Evolutionary conservation across 2,888 invertebrate species (phyloP).

Genomic region (Chloroclysta siterata): DNA sequence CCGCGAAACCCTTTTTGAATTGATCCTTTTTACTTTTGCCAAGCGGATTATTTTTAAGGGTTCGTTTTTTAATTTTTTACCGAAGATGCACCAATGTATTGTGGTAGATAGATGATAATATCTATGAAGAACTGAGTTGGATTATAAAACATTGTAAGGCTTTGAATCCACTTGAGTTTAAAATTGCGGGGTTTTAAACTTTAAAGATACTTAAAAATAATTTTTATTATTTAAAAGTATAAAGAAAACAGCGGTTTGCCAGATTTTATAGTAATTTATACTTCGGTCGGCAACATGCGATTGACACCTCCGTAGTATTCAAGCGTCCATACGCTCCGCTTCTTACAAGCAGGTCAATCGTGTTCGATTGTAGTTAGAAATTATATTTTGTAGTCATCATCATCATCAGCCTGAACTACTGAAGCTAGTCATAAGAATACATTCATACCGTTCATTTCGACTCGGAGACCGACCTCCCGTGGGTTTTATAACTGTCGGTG

Average conservation of each 20-base stretch:
- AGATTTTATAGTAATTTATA: not conserved
- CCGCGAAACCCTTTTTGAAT: conserved; percentile 68
- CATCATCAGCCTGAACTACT: no score
- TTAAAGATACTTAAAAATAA: conserved; percentile 19
- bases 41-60: conserved; percentile 79
- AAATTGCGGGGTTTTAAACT: conserved; percentile 30
- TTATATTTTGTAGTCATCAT: no score
- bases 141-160: conserved; percentile 22
- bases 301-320: no score
- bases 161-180: conserved; percentile 35
- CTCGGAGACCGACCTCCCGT: no score
- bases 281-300: no score
- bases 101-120: conserved; percentile 44
- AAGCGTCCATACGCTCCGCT: no score
- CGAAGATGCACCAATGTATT: conserved; percentile 45
- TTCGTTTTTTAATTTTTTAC: conserved; percentile 64
- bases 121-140: conserved; percentile 29
- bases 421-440: no score
- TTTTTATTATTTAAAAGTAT: conserved; percentile 7
- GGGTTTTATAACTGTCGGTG: no score
- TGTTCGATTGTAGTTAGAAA: no score
- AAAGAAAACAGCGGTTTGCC: not conserved
- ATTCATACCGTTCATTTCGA: no score
- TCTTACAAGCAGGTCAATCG: no score
- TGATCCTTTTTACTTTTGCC: conserved; percentile 63